Evolutionary conservation across 2,888 invertebrate genomes (phyloP).

Genomic region (Acanthosoma haemorrhoidale): DNA sequence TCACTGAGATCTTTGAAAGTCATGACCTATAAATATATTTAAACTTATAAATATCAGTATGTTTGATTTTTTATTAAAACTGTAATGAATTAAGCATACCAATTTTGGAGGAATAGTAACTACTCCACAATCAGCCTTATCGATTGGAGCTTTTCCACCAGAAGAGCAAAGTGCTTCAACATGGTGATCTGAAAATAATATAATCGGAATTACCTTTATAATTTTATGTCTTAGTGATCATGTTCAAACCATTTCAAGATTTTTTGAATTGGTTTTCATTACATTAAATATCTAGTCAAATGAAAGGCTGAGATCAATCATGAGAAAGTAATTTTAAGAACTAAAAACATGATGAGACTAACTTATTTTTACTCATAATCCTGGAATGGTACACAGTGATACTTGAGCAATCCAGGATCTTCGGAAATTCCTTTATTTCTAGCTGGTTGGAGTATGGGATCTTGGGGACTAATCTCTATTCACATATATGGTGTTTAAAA

Average conservation of each 20-base stretch:
- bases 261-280: background rate
- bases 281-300: background rate
- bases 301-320: background rate
- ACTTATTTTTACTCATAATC: too few species aligned
- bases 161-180: slow-evolving; percentile 50
- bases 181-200: background rate
- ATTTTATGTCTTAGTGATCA: too few species aligned
- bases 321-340: background rate
- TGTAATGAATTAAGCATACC: slow-evolving; percentile 43
- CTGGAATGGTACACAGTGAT: too few species aligned
- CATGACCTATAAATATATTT: slow-evolving; percentile 45
- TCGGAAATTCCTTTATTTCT: too few species aligned
- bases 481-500: too few species aligned
- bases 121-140: slow-evolving; percentile 58
- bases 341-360: too few species aligned
- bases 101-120: slow-evolving; percentile 57
- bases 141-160: slow-evolving; percentile 54
- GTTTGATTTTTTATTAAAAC: background rate
- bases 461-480: too few species aligned
- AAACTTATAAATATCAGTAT: background rate
- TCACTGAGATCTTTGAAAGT: slow-evolving; percentile 47
- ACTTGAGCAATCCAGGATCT: too few species aligned
- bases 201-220: background rate
- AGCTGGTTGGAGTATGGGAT: too few species aligned
- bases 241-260: too few species aligned